Base-by-base conservation (phyloP, 2,888 invertebrate species). In the Tipula unca region DNA sequence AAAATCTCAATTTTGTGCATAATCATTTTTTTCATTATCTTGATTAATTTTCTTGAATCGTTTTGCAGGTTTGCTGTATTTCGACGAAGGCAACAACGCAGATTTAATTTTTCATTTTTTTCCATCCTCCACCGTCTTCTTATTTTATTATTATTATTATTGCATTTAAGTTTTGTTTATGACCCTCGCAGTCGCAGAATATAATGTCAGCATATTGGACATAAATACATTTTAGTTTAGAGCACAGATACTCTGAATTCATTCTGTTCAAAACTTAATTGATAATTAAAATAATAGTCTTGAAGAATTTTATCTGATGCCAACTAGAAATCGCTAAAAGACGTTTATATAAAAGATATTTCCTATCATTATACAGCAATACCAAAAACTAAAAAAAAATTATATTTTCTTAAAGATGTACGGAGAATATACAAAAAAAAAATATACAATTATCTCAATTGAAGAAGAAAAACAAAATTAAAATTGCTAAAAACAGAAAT, bases 201-300 rank as follows among this genome's bases (percentile, higher is more conserved):
- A 69, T 25, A 69, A 69, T 69, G 69, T 69, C 69, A 69, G 25
- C 69, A 69, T 25, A 69, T 25, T 69, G 69, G 25, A 69, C 69
- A 69, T 69, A 69, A 69, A 69, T 69, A 69, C 25, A 69, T 69
- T 69, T 69, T 69, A 69, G 69, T 69, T 69, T 69, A 10, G 69
- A 69, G 69, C 69, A 69, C 69, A 69, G 5, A 69, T 69, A 69
- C 69, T 25, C 69, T 69, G 69, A 69, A 25, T 69, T 69, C 69
- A 69, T 69, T 69, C 69, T 69, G 69, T 69, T 69, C 69, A 25
- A 69, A 69, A 69, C 69, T 69, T 69, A 69, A 69, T 69, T 69
- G 69, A 69, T 69, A 69, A 69, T 69, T 69, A 69, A 69, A 69
- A 69, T 69, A 69, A 69, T 69, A 69, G 69, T 69, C 69, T 69